Base-by-base conservation (phyloP, 2,888 invertebrate species). In the Dolichomitus sp. region DNA sequence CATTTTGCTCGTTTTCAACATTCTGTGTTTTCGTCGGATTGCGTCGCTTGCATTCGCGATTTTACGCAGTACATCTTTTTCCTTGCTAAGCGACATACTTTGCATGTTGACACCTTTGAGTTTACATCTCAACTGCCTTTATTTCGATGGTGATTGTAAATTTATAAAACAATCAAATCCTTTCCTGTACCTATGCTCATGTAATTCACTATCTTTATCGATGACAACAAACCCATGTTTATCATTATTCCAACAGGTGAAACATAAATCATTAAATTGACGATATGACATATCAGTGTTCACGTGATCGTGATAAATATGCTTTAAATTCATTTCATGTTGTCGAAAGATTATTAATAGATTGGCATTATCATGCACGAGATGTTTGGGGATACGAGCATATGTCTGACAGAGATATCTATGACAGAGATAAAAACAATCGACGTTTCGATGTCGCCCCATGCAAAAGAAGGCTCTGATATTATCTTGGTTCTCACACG, bases 401-500 rank as follows among this genome's bases (percentile, higher is more conserved):
- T n/a, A n/a, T n/a, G n/a, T n/a, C n/a, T n/a, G n/a, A n/a, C n/a
- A 1, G 85, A 83, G 9, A 88, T 78, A 30, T 76, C 82, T 4
- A 85, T 87, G 88, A 72, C 78, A 84, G 7, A 87, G 70, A 69
- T 87, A 88, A 50, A 87, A 88, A 70, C 78, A 69, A 61, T 88
- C 86, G 0, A 88, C 81, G 17, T 79, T 42, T 59, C 80, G 74
- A 27, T 87, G 87, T 65, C 87, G 33, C 1, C 87, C 84, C 79
- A 85, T 86, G 27, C 82, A 81, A 65, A 87, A 87, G 37, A 83
- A 88, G 0, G 70, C 78, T 75, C 77, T 78, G 0, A 88, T 73
- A 48, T 80, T 74, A 30, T 85, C 80, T 63, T 89, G 86, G 30
- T 90, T 72, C 89, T 90, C 91, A 50, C 66, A 80, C 2, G 50